phyloP scores from a whole-genome alignment of 2,888 invertebrate genomes.

The Mellilla xanthometata region DNA sequence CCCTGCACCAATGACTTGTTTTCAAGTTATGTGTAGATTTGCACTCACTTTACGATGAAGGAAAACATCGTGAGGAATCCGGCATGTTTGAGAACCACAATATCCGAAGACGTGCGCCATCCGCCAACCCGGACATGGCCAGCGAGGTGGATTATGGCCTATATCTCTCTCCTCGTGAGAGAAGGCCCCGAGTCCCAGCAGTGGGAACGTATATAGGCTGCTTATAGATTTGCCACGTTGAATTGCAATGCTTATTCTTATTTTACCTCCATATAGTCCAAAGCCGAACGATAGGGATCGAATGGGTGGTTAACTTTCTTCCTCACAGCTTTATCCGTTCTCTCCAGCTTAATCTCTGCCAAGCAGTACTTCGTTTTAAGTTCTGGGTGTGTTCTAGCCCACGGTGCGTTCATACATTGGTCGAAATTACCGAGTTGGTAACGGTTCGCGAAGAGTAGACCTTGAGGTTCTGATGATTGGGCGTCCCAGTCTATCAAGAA shows the following conservation, averaged over 20 bases:
- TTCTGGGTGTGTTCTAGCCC: conserved; percentile 51
- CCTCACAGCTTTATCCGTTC: conserved; percentile 49
- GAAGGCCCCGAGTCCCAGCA: too few species aligned
- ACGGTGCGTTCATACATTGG: conserved; percentile 75
- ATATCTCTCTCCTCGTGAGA: too few species aligned
- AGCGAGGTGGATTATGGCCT: too few species aligned
- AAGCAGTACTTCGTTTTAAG: conserved; percentile 73
- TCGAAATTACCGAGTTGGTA: conserved; percentile 85
- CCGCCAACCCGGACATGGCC: too few species aligned
- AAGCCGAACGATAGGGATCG: conserved; percentile 65
- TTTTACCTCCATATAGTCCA: conserved; percentile 71
- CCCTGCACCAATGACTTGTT: too few species aligned
- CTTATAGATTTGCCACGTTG: too few species aligned
- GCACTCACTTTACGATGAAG: too few species aligned
- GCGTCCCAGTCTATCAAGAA: conserved; percentile 85
- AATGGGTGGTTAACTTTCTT: conserved; percentile 42
- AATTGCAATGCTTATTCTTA: not conserved
- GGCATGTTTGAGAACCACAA: too few species aligned
- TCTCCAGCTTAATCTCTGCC: conserved; percentile 67
- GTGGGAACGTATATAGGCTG: too few species aligned
- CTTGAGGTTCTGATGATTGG: conserved; percentile 80
- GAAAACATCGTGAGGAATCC: too few species aligned
- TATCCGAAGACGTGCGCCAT: too few species aligned
- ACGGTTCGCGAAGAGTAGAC: conserved; percentile 79
- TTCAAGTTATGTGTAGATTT: too few species aligned